Base-by-base conservation (phyloP, 2,888 invertebrate species). In the Hypolimnas misippus region DNA sequence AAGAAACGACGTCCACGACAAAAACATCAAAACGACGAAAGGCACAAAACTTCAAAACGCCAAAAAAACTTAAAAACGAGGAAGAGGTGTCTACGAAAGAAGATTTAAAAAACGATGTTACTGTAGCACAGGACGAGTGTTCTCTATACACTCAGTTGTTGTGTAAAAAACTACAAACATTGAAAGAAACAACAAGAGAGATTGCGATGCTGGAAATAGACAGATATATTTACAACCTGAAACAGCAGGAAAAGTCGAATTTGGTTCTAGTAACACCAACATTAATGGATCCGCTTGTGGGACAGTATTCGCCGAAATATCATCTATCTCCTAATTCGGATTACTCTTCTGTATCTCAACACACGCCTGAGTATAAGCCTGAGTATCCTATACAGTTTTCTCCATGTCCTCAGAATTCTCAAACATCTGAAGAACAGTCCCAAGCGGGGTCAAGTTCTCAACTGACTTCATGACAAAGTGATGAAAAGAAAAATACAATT, bases 161-260 rank as follows among this genome's bases (percentile, higher is more conserved):
- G n/a, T 49, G 49, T n/a, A 49, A 49, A 16, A 49, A 49, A 21
- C 14, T 49, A 2, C 19, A 29, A 49, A 16, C 49, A 29, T 29
- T 49, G 1, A 49, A 49, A 8, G 49, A 49, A 19, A 49, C 12
- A 4, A 49, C 49, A 14, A 12, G 49, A 14, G 49, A 49, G 14
- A 49, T 49, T 7, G 49, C 49, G 0, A 49, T 49, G 49, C 29
- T 49, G 14, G 49, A 49, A 29, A 49, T 49, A 0, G 49, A 49
- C 6, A 49, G 49, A 29, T 49, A 49, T 49, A 49, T 49, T 14
- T 49, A 29, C 8, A 49, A 49, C 21, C 14, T 49, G 29, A 49
- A 49, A 25, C 49, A 49, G 29, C 49, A 49, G 12, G 49, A 49
- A 14, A 49, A 49, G 7, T 49, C 49, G 12, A 29, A 49, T 14